Base-by-base conservation (phyloP, 53 echinoderm and acorn worm genomes). In the Zoroaster sp. region DNA sequence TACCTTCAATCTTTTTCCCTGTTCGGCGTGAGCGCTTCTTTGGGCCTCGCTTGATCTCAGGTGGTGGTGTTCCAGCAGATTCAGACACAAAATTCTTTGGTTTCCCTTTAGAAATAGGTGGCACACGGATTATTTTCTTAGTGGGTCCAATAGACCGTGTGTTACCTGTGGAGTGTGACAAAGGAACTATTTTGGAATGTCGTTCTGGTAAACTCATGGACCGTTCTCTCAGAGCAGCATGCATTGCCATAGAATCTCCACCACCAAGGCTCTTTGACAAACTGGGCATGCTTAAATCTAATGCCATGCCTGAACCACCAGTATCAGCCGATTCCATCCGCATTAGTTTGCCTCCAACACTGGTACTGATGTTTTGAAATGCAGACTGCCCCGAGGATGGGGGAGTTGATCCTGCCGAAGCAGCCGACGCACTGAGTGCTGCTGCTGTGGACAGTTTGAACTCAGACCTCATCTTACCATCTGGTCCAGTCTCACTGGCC, bases 91-190 rank as follows among this genome's bases (percentile, higher is more conserved):
- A 97, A 44, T 97, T 92, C 82, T 94, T 95, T 11, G 97, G 97
- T 49, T 97, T 97, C 44, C 97, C 97, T 78, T 97, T 97, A 12
- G 97, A 91, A 18, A 91, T 55, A 10, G 80, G 88, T 54, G 80
- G 88, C 35, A 73, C 74, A 33, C 90, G 81, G 7, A 73, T 89
- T 42, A 81, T 72, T 34, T 80, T 81, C 7, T 80, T 45, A 4
- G 81, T 73, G 18, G 73, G 80, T 14, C 72, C 43, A 36, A 45
- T 33, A n/a, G 81, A 33, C 3, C 40, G 73, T 5, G 74, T 54
- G 34, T 55, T 81, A 23, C 81, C 34, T 14, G 87, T 44, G 6
- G 52, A 35, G 11, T 78, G 78, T n/a, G 59, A 83, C 30, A 77
- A 77, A 39, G 90, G 87, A 15, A 67, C 80, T 52, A 78, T 54